Evolutionary conservation across 1,140 invertebrate genomes (phyloP).

Genomic region (Musca vetustissima): DNA sequence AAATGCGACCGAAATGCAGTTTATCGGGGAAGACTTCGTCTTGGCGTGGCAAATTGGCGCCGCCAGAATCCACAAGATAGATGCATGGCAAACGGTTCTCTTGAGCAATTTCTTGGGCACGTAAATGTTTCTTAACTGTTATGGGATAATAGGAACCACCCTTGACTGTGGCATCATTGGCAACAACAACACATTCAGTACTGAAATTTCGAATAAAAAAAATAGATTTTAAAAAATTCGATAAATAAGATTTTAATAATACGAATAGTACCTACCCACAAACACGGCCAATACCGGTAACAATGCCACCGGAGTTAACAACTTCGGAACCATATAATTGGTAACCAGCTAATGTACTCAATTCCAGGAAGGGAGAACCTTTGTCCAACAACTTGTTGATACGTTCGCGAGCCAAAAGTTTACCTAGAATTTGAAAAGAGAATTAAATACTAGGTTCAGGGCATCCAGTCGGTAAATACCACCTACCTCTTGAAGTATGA

Average conservation of each 20-base stretch:
- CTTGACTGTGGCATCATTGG: slow-evolving; percentile 98
- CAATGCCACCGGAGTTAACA: slow-evolving; percentile 84
- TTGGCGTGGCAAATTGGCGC: slow-evolving; percentile 94
- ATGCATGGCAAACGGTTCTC: slow-evolving; percentile 92
- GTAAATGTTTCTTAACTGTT: slow-evolving; percentile 95
- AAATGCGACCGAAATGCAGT: slow-evolving; percentile 96
- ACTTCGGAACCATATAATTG: slow-evolving; percentile 82
- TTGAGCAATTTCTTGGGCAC: slow-evolving; percentile 94
- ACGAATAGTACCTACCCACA: slow-evolving; percentile 64
- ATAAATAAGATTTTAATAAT: neutral
- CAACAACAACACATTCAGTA: slow-evolving; percentile 88
- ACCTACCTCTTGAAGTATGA: slow-evolving; percentile 65
- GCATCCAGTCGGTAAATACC: slow-evolving; percentile 51
- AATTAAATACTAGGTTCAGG: too few relatives aligned
- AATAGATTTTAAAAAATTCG: neutral
- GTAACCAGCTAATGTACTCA: slow-evolving; percentile 91
- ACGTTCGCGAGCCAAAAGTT: slow-evolving; percentile 87
- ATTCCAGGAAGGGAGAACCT: slow-evolving; percentile 89
- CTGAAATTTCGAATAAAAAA: slow-evolving; percentile 55
- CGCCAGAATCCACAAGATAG: slow-evolving; percentile 95
- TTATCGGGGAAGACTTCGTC: slow-evolving; percentile 93
- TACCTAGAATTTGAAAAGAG: too few relatives aligned
- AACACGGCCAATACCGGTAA: slow-evolving; percentile 92
- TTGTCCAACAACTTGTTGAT: slow-evolving; percentile 86
- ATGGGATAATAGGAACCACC: slow-evolving; percentile 97